Base-by-base conservation (phyloP, 2,113 vertebrate species). In the Vicugna pacos region DNA sequence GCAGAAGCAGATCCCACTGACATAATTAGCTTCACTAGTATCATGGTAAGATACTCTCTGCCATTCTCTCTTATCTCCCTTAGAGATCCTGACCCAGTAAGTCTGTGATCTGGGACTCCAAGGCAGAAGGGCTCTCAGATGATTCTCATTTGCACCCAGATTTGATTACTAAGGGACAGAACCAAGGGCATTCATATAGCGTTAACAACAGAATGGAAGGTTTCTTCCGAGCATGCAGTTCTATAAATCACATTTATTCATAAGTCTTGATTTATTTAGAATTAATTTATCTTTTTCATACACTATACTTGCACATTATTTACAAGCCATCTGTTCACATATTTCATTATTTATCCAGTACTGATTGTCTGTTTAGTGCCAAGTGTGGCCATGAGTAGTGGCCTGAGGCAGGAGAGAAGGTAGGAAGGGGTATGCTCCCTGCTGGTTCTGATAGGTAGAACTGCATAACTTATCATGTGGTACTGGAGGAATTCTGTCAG, bases 261-360 rank as follows among this genome's bases (percentile, higher is more conserved):
- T 30, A 50, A 70, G 20, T 35, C 26, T 84, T n/a, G 93, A 5
- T 76, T 64, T 65, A 48, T 58, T 87, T 76, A 64, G 30, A 85
- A 58, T 69, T 56, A 83, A 79, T 76, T 62, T 89, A 9, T 52
- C 15, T 30, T 86, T 38, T 96, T 91, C 60, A 83, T 69, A 52
- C 4, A 75, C 6, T 62, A 24, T 38, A 7, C 26, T 76, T 91
- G n/a, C 3, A 67, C 4, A 13, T 50, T 54, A 73, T 30, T 75
- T 75, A 42, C 0, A 70, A 48, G 26, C 75, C 11, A 69, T 81
- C 50, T 9, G n/a, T 67, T 67, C 10, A 20, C 10, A 82, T 42
- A 73, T 50, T 91, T 54, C 3, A 77, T 62, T 77, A 69, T 60
- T 90, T 65, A 67, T 72, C 19, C 76, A 81, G 48, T n/a, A 42